Conservation (phyloP, 2,113 vertebrate species). For the Corvus moneduloides region DNA sequence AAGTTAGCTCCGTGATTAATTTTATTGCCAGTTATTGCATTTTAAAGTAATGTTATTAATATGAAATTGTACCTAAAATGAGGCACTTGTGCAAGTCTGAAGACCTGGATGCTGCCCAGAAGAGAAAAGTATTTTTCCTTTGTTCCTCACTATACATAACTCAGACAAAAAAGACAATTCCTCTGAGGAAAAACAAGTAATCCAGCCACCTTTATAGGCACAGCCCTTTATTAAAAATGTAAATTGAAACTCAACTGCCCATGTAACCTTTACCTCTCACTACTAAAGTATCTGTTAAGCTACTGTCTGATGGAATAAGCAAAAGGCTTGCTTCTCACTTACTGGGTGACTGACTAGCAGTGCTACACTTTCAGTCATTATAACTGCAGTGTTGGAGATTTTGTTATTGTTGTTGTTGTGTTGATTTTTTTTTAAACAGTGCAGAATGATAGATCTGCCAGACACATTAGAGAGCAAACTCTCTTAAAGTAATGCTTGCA, state of each 20-base stretch:
- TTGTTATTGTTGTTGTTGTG: background rate
- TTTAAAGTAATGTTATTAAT: background rate
- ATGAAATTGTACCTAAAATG: background rate
- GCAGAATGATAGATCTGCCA: background rate
- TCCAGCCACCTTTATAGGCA: background rate
- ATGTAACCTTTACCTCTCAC: slow-evolving; percentile 23
- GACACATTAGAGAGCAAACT: background rate
- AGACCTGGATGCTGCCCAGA: background rate
- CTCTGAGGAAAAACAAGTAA: background rate
- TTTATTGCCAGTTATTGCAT: background rate
- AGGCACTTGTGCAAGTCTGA: background rate
- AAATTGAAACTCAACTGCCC: slow-evolving; percentile 45
- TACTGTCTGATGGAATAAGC: background rate
- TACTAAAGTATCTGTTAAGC: background rate
- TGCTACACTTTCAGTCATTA: background rate
- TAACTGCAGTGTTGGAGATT: background rate
- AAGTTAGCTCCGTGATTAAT: background rate
- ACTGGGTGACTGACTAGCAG: slow-evolving; percentile 36
- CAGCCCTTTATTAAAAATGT: slow-evolving; percentile 37
- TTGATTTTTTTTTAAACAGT: background rate
- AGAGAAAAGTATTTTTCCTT: background rate
- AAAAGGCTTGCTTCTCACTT: slow-evolving; percentile 24
- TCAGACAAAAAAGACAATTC: background rate
- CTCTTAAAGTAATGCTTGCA: background rate
- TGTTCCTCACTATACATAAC: background rate